phyloP scores from a whole-genome alignment of 2,888 invertebrate species.

The Molorchus minor region DNA sequence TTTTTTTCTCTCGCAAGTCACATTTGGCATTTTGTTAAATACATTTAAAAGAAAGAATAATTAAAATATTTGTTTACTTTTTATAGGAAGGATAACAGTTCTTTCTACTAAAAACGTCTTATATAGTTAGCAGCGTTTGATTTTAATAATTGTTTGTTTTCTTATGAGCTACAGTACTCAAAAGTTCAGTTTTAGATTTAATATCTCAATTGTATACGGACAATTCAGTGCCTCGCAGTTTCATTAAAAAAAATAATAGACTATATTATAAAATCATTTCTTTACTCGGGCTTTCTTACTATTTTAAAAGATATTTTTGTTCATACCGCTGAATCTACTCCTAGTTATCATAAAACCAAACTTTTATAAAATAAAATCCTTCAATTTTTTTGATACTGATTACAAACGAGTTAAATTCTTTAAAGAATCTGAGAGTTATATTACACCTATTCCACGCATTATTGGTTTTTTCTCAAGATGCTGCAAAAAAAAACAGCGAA shows the following conservation, averaged over 20 bases:
- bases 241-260: constrained; percentile 19
- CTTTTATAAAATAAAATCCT: constrained; percentile 2
- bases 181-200: constrained; percentile 11
- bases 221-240: constrained; percentile 2
- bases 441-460: constrained; percentile 7
- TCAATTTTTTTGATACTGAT: constrained; percentile 20
- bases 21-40: too few relatives aligned
- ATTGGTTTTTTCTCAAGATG: constrained; percentile 16
- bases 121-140: too few relatives aligned
- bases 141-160: too few relatives aligned
- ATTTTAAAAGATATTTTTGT: background rate
- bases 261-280: constrained; percentile 15
- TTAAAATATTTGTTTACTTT: too few relatives aligned
- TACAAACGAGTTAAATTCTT: constrained; percentile 20
- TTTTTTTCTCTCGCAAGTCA: background rate
- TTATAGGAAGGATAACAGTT: too few relatives aligned
- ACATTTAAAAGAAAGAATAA: too few relatives aligned
- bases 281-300: constrained; percentile 9
- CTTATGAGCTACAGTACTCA: too few relatives aligned
- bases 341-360: background rate
- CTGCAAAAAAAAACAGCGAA: constrained; percentile 12
- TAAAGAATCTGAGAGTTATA: constrained; percentile 9
- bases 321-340: background rate
- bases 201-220: constrained; percentile 13
- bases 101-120: too few relatives aligned